A percentile compares a stretch with the other conserved stretches of the same genome.
These are phyloP conservation scores for Marcusenius ussheri DNA, from an alignment of 2,113 vertebrate genomes.

Conservation along the genomic window DNA sequence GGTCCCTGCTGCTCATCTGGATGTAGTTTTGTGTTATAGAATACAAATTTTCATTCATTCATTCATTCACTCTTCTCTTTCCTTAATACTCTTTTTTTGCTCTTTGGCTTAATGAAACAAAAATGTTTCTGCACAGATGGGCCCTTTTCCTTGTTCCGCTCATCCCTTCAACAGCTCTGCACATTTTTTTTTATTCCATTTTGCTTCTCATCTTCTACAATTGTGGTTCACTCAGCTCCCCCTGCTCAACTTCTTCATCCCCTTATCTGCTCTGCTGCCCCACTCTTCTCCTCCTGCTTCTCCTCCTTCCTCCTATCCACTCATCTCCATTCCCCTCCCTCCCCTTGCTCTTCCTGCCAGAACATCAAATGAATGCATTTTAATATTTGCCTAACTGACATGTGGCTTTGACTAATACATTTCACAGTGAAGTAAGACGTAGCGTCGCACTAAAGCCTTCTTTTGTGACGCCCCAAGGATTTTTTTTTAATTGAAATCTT, in stretches of 20 bases:
- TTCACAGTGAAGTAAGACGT: slow-evolving; percentile 5
- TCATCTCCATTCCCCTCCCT: not conserved
- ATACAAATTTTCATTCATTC: slow-evolving; percentile 42
- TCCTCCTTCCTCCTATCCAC: slow-evolving; percentile 8
- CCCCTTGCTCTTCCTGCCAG: not conserved
- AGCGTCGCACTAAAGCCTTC: not conserved
- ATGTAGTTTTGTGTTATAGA: slow-evolving; percentile 41
- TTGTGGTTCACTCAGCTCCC: not conserved
- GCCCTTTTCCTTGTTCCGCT: not conserved
- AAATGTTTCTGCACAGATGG: slow-evolving; percentile 29
- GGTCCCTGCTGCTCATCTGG: slow-evolving; percentile 39
- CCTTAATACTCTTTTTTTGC: slow-evolving; percentile 21
- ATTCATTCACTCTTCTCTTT: slow-evolving; percentile 30
- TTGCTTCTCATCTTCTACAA: not conserved
- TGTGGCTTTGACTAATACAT: slow-evolving; percentile 7
- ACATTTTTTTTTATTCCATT: not conserved
- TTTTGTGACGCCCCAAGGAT: not conserved
- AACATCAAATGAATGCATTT: slow-evolving; percentile 14
- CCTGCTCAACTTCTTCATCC: not conserved
- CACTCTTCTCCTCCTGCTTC: not conserved
- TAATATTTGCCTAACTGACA: slow-evolving; percentile 10
- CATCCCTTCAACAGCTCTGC: slow-evolving; percentile 14
- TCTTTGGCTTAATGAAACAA: slow-evolving; percentile 33
- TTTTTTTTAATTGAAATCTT: slow-evolving; percentile 19
- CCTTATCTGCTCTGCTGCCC: not conserved